Evolutionary conservation across 2,797 vertebrate species (phyloP).

Genomic region (Gadopsis bispinosus): DNA sequence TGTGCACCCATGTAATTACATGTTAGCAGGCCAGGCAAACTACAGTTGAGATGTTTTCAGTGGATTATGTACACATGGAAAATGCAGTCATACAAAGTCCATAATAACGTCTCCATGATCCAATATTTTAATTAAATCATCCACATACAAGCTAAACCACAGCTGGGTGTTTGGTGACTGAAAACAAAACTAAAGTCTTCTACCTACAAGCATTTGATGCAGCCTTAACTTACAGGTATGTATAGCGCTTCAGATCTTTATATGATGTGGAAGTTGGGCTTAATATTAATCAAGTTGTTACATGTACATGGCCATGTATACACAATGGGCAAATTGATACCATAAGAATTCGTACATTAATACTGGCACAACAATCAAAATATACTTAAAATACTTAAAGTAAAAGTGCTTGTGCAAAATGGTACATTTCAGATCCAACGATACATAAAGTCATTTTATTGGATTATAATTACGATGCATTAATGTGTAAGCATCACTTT

Average conservation of each 20-base stretch:
- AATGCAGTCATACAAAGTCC: constrained; percentile 18
- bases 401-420: too few relatives aligned
- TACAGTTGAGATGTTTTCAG: constrained; percentile 3
- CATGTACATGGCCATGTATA: too few relatives aligned
- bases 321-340: not conserved
- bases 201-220: constrained; percentile 3
- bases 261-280: not conserved
- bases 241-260: constrained; percentile 4
- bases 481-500: too few relatives aligned
- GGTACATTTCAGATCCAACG: too few relatives aligned
- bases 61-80: not conserved
- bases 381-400: too few relatives aligned
- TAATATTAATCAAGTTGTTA: not conserved
- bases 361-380: not conserved
- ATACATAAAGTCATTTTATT: too few relatives aligned
- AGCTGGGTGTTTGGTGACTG: constrained; percentile 7
- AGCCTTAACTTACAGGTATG: constrained; percentile 34
- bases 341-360: not conserved
- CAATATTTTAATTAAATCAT: constrained; percentile 34
- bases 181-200: not conserved
- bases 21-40: constrained; percentile 20
- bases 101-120: constrained; percentile 20
- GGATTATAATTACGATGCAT: too few relatives aligned
- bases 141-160: constrained; percentile 11
- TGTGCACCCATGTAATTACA: constrained; percentile 24